Percentiles rank a stretch among this genome's conserved stretches.
phyloP scores from a whole-genome alignment of 1,140 invertebrate species.

The Dreissena rostriformis region DNA sequence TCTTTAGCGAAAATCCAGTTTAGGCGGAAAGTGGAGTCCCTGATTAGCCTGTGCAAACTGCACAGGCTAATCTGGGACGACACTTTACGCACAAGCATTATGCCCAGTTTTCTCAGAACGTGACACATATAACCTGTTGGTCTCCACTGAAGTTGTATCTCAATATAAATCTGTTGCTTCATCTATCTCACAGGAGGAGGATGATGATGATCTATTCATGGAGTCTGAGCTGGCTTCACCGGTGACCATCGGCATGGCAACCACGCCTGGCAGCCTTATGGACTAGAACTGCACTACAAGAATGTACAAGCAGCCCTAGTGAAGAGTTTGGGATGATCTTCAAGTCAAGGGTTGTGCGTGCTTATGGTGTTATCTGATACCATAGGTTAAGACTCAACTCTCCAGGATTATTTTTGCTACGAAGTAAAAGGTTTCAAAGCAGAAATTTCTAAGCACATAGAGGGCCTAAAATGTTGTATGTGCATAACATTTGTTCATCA shows the following conservation, averaged over 20 bases:
- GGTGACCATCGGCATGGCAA: constrained; percentile 26
- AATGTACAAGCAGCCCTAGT: constrained; percentile 58
- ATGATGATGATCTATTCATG: constrained; percentile 68
- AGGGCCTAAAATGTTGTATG: too few species aligned
- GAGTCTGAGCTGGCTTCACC: constrained; percentile 45
- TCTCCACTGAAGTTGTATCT: background rate
- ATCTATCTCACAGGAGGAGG: constrained; percentile 67
- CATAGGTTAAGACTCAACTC: too few species aligned
- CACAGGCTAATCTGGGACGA: background rate
- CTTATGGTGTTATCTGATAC: too few species aligned
- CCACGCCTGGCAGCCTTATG: constrained; percentile 31
- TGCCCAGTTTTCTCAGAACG: background rate
- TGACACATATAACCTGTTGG: background rate
- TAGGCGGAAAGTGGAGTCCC: background rate
- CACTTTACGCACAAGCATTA: background rate
- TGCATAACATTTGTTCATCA: too few species aligned
- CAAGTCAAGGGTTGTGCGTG: constrained; percentile 41
- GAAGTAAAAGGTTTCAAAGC: too few species aligned
- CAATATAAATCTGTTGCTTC: background rate
- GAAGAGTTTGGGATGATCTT: constrained; percentile 69
- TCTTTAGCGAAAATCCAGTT: background rate
- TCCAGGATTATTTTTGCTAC: too few species aligned
- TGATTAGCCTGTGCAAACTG: constrained; percentile 18
- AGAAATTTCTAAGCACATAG: too few species aligned
- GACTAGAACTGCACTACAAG: constrained; percentile 41